These are phyloP conservation scores for Lasioglossum villosulum DNA, from an alignment of 2,888 invertebrate genomes.

Conservation along the genomic window DNA sequence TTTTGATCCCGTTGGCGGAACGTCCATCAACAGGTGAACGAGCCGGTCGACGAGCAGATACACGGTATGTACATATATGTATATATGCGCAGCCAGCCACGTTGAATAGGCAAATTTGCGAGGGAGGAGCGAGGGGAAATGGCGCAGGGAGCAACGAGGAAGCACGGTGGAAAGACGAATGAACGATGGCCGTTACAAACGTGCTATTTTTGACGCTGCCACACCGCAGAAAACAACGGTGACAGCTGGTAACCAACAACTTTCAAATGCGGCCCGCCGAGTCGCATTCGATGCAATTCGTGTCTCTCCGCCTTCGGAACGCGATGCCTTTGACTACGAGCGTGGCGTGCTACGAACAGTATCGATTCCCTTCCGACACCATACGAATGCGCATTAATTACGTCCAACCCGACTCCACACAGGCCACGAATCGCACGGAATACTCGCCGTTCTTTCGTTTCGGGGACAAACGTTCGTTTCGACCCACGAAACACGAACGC, in stretches of 20 bases:
- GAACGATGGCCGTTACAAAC: constrained; percentile 34
- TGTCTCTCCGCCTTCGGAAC: constrained; percentile 37
- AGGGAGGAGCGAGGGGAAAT: not conserved
- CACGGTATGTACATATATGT: constrained; percentile 35
- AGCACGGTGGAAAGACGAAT: constrained; percentile 1
- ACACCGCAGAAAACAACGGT: constrained; percentile 62
- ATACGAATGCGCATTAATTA: constrained; percentile 47
- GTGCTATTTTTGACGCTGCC: constrained; percentile 63
- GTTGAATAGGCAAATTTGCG: constrained; percentile 71
- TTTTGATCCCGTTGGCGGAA: constrained; percentile 72
- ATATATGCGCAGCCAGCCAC: constrained; percentile 24
- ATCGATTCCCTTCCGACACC: constrained; percentile 53
- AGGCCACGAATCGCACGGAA: not conserved
- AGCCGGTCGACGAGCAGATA: constrained; percentile 69
- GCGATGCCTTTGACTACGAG: constrained; percentile 43
- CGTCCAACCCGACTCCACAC: no score
- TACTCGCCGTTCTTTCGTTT: not conserved
- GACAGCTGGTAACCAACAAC: not conserved
- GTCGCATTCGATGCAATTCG: not conserved
- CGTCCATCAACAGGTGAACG: constrained; percentile 82
- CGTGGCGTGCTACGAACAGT: constrained; percentile 25
- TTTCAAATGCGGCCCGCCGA: not conserved
- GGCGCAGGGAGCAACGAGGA: not conserved
- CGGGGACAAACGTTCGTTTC: not conserved
- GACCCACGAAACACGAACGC: not conserved